phyloP scores from a whole-genome alignment of 2,113 vertebrate species.

The Lipophrys pholis region DNA sequence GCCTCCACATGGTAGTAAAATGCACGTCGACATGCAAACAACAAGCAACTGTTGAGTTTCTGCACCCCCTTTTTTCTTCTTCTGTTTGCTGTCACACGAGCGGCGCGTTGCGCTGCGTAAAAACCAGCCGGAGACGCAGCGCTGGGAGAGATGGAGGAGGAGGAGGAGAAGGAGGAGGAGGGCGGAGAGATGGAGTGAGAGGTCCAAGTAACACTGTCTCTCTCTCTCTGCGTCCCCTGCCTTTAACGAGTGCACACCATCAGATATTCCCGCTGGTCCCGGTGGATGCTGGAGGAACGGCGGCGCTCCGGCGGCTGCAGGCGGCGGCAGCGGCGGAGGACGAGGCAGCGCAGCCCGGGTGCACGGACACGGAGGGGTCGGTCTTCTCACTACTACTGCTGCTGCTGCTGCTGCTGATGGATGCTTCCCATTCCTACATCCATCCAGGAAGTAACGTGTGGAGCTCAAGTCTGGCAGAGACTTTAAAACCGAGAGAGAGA shows the following conservation, averaged over 20 bases:
- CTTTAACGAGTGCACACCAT: no score
- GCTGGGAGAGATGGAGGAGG: slow-evolving; percentile 33
- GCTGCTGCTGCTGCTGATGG: slow-evolving; percentile 76
- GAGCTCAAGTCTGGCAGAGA: slow-evolving; percentile 88
- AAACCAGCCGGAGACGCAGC: slow-evolving; percentile 54
- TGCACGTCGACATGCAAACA: slow-evolving; percentile 89
- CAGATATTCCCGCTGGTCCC: slow-evolving; percentile 43
- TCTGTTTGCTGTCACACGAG: slow-evolving; percentile 29
- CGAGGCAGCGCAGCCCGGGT: slow-evolving; percentile 71
- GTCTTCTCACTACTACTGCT: background rate
- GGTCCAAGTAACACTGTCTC: slow-evolving; percentile 64
- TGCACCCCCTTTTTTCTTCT: slow-evolving; percentile 25
- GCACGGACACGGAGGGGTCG: slow-evolving; percentile 71
- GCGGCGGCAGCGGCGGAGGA: slow-evolving; percentile 38
- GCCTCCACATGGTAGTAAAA: slow-evolving; percentile 91
- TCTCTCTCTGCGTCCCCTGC: slow-evolving; percentile 42
- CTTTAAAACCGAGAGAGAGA: slow-evolving; percentile 87
- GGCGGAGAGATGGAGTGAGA: slow-evolving; percentile 42
- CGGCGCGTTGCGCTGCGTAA: slow-evolving; percentile 59
- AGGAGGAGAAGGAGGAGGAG: slow-evolving; percentile 21
- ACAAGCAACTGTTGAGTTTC: slow-evolving; percentile 85
- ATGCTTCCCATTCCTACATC: slow-evolving; percentile 89
- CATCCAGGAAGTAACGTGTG: slow-evolving; percentile 91
- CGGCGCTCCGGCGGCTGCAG: slow-evolving; percentile 56
- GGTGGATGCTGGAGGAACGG: background rate